Conservation (phyloP, 2,113 vertebrate species). For the Corythoichthys haematopterus region DNA sequence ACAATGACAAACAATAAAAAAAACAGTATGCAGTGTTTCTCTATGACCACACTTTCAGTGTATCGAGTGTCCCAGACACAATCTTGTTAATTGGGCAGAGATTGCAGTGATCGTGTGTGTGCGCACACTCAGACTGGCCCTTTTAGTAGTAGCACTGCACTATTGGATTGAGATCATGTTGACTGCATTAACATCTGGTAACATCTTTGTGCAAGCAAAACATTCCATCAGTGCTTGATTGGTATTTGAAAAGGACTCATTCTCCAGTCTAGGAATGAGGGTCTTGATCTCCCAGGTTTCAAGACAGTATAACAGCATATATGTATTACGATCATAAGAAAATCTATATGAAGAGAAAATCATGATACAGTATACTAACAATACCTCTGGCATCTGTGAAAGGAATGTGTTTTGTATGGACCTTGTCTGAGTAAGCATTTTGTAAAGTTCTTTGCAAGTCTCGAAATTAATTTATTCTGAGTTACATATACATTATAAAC, state of each 20-base stretch:
- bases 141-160: conserved; percentile 28
- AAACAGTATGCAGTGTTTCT: background rate
- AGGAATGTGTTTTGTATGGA: too few species aligned
- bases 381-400: too few species aligned
- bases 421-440: background rate
- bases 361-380: too few species aligned
- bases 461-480: background rate
- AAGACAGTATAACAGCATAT: background rate
- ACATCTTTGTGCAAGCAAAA: conserved; percentile 37
- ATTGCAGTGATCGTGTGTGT: conserved; percentile 13
- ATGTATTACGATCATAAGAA: background rate
- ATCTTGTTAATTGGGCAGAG: conserved; percentile 38
- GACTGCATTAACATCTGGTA: conserved; percentile 47
- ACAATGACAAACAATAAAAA: background rate
- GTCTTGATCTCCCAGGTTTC: background rate
- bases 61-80: conserved; percentile 40
- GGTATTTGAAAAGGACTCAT: background rate
- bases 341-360: background rate
- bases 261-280: background rate
- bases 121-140: conserved; percentile 13
- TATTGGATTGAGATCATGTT: conserved; percentile 61
- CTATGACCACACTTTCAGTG: conserved; percentile 7
- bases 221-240: conserved; percentile 11
- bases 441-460: background rate
- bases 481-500: background rate